phyloP scores from a whole-genome alignment of 2,888 invertebrate genomes.

The Fragum fragum region DNA sequence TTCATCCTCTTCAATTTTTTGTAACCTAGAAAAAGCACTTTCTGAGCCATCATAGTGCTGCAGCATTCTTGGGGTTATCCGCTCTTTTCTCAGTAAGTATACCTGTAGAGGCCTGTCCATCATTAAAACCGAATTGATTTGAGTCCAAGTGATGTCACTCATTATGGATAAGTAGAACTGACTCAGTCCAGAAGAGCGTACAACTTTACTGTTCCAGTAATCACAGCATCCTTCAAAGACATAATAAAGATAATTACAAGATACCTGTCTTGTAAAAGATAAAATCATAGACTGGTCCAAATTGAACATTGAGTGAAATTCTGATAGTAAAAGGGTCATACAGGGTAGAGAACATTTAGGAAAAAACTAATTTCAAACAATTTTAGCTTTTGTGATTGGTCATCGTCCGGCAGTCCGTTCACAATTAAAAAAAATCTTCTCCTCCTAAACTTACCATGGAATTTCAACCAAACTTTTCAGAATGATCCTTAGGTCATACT shows the following conservation, averaged over 20 bases:
- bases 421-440: no score
- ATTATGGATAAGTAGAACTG: slow-evolving; percentile 1
- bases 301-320: no score
- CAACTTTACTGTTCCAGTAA: slow-evolving; percentile 5
- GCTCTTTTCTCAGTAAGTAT: slow-evolving; percentile 6
- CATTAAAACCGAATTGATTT: background rate
- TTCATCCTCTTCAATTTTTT: background rate
- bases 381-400: no score
- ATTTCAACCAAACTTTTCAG: no score
- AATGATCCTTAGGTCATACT: no score
- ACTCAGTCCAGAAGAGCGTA: slow-evolving; percentile 1
- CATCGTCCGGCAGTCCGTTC: no score
- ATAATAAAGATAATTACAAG: background rate
- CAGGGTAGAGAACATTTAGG: no score
- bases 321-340: no score
- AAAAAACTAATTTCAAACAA: no score
- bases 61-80: background rate
- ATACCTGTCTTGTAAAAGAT: no score
- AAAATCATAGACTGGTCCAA: no score
- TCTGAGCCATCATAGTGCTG: background rate
- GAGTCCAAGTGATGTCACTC: background rate
- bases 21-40: background rate
- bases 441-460: no score
- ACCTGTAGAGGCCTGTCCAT: background rate
- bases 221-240: slow-evolving; percentile 4